Conservation (phyloP, 2,797 vertebrate species). For the Myripristis jacobus region DNA sequence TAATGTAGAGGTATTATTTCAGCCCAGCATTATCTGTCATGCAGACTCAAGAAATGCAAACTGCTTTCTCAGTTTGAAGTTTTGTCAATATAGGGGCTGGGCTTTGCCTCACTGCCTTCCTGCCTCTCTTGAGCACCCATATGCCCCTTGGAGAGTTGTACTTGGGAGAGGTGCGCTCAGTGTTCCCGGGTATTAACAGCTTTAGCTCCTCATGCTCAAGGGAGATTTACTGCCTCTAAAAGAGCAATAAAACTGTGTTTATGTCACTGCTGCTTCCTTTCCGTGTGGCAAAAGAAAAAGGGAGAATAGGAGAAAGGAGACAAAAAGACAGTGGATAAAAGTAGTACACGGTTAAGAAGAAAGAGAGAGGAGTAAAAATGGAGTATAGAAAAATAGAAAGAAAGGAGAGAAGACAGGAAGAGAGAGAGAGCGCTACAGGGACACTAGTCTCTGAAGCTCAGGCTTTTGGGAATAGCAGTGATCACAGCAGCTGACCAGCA, state of each 20-base stretch:
- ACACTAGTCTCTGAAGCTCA: constrained; percentile 13
- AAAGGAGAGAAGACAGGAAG: neutral
- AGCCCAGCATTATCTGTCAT: constrained; percentile 28
- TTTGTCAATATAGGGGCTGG: constrained; percentile 13
- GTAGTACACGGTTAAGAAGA: neutral
- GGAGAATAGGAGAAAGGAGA: constrained; percentile 8
- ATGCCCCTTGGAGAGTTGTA: constrained; percentile 54
- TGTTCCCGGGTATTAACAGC: constrained; percentile 66
- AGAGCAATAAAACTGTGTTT: constrained; percentile 67
- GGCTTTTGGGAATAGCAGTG: constrained; percentile 30
- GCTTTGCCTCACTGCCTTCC: constrained; percentile 48
- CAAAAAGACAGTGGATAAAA: constrained; percentile 23
- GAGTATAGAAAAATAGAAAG: neutral
- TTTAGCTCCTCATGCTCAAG: constrained; percentile 64
- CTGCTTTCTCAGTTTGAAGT: constrained; percentile 17
- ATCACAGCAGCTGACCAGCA: constrained; percentile 54
- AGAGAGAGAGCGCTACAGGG: neutral
- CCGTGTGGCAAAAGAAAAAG: constrained; percentile 21
- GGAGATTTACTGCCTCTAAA: constrained; percentile 66
- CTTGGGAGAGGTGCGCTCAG: constrained; percentile 57
- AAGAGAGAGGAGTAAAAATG: neutral
- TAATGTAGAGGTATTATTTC: constrained; percentile 25
- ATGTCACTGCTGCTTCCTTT: constrained; percentile 45
- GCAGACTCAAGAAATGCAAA: constrained; percentile 19
- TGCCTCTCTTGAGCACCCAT: constrained; percentile 40